Evolutionary conservation across 2,113 vertebrate species (phyloP).

Genomic region (Cettia cetti): DNA sequence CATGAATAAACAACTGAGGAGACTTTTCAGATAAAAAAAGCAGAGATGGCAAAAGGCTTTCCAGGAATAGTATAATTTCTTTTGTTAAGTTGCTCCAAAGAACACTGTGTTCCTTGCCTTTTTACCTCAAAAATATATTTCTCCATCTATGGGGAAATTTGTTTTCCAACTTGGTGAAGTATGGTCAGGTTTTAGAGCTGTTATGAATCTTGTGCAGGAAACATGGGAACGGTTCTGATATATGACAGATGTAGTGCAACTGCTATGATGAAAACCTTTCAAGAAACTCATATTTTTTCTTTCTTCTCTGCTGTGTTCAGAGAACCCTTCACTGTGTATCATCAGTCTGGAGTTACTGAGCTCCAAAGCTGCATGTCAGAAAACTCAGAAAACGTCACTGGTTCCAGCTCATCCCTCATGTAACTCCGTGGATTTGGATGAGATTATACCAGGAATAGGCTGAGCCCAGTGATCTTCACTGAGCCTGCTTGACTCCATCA

Average conservation of each 20-base stretch:
- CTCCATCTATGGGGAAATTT: conserved; percentile 45
- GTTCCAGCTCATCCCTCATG: not conserved
- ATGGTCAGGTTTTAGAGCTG: not conserved
- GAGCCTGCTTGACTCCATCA: not conserved
- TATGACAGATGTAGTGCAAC: conserved; percentile 56
- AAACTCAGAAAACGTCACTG: not conserved
- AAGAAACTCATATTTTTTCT: conserved; percentile 52
- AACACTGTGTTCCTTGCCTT: conserved; percentile 16
- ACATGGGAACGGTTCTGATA: conserved; percentile 40
- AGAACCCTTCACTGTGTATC: conserved; percentile 31
- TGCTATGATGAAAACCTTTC: conserved; percentile 59
- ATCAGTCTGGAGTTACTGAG: conserved; percentile 46
- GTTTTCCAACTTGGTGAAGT: conserved; percentile 30
- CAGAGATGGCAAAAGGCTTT: conserved; percentile 31
- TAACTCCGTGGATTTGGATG: not conserved
- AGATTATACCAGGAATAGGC: not conserved
- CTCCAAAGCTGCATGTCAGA: conserved; percentile 23
- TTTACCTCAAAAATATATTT: conserved; percentile 44
- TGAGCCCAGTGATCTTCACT: not conserved
- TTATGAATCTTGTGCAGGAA: conserved; percentile 55
- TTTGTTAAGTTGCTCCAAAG: conserved; percentile 48
- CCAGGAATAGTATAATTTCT: conserved; percentile 35
- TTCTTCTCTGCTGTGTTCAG: not conserved
- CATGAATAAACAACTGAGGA: conserved; percentile 23
- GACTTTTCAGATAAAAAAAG: conserved; percentile 31